These are phyloP conservation scores for Brachylomia viminalis DNA, from an alignment of 2,888 invertebrate genomes.

Conservation along the genomic window DNA sequence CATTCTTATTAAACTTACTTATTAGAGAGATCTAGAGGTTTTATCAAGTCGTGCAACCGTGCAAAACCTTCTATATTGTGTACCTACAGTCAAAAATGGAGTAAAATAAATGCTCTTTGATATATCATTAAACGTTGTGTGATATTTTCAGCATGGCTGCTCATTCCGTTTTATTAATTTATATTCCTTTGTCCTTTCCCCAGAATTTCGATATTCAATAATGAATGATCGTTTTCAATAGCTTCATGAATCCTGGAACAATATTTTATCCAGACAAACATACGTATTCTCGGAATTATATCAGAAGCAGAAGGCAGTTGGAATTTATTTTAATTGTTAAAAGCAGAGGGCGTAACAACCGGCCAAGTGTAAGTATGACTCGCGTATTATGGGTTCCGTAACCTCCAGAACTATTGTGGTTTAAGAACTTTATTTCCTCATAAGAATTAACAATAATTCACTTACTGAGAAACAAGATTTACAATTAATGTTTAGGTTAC, in stretches of 20 bases:
- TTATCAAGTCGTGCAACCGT: neutral
- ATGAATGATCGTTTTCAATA: conserved; percentile 24
- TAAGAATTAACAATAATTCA: no score
- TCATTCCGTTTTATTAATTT: conserved; percentile 27
- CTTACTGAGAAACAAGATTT: no score
- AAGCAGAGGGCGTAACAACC: neutral
- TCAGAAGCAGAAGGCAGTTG: neutral
- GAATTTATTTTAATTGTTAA: neutral
- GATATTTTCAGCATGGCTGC: conserved; percentile 15
- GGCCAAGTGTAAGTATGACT: neutral
- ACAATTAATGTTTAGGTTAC: no score
- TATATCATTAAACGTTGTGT: neutral
- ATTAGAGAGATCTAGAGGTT: neutral
- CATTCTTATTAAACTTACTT: no score
- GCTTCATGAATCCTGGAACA: conserved; percentile 8
- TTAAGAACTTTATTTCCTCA: no score
- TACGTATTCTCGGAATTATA: neutral
- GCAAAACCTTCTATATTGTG: neutral
- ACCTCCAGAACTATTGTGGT: no score
- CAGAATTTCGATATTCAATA: conserved; percentile 7
- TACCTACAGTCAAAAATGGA: conserved; percentile 2
- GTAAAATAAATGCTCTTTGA: conserved; percentile 8
- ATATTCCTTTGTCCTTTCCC: conserved; percentile 8
- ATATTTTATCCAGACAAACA: conserved; percentile 6
- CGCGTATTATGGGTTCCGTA: neutral